phyloP scores from a whole-genome alignment of 2,113 vertebrate genomes.

The Pterocles orientalis region DNA sequence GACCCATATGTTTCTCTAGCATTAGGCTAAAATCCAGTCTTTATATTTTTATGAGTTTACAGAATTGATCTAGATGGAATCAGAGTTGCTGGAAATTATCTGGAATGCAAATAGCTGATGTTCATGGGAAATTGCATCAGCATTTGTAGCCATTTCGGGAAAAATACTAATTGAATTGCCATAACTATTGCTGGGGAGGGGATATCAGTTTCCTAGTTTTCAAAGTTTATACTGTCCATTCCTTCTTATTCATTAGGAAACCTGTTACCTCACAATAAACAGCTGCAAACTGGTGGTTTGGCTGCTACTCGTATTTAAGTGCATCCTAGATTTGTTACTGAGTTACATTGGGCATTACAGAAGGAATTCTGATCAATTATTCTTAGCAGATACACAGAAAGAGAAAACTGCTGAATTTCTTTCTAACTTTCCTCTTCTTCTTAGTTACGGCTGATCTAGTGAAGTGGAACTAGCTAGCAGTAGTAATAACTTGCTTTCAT shows the following conservation, averaged over 20 bases:
- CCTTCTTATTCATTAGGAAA: not conserved
- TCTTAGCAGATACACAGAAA: not conserved
- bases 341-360: not conserved
- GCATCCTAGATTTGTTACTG: not conserved
- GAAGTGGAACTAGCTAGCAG: not conserved
- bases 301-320: not conserved
- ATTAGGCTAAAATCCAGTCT: slow-evolving; percentile 19
- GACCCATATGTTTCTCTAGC: not conserved
- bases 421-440: not conserved
- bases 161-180: slow-evolving; percentile 1
- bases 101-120: slow-evolving; percentile 22
- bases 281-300: not conserved
- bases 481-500: not conserved
- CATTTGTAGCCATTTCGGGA: not conserved
- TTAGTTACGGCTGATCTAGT: not conserved
- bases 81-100: not conserved
- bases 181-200: not conserved
- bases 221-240: not conserved
- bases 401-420: not conserved
- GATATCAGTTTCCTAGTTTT: not conserved
- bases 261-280: not conserved
- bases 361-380: not conserved
- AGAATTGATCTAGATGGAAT: not conserved
- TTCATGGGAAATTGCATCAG: not conserved
- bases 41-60: slow-evolving; percentile 14